These are phyloP conservation scores for Semicossyphus pulcher DNA, from an alignment of 2,113 vertebrate species.

Conservation along the genomic window DNA sequence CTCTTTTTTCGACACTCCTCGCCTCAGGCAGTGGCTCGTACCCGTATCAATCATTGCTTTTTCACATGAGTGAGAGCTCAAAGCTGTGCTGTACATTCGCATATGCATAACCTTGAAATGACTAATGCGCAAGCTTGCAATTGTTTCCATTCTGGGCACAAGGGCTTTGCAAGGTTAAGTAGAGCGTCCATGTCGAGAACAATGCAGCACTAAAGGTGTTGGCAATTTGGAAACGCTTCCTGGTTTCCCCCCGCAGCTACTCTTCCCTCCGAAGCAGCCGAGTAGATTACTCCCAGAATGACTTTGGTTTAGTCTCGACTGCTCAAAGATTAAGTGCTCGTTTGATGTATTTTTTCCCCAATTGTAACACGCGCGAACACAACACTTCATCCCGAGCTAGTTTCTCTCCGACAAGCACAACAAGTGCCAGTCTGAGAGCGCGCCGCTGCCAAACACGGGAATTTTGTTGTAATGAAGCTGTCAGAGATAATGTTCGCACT, in stretches of 20 bases:
- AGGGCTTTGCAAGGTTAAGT: constrained; percentile 42
- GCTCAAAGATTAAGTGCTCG: constrained; percentile 57
- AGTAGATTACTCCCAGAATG: constrained; percentile 46
- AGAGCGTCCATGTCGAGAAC: constrained; percentile 30
- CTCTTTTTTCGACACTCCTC: constrained; percentile 29
- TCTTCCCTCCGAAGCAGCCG: constrained; percentile 6
- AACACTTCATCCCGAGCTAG: constrained; percentile 37
- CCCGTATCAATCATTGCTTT: constrained; percentile 33
- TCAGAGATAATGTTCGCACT: constrained; percentile 55
- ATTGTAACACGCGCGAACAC: constrained; percentile 57
- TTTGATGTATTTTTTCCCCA: constrained; percentile 51
- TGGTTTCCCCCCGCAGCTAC: constrained; percentile 13
- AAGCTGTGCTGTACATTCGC: constrained; percentile 31
- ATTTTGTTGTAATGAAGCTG: constrained; percentile 62
- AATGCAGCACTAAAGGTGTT: constrained; percentile 1
- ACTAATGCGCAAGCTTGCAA: constrained; percentile 21
- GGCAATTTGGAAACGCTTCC: constrained; percentile 28
- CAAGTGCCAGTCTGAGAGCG: constrained; percentile 45
- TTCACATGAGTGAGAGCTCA: constrained; percentile 54
- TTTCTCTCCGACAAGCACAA: constrained; percentile 51
- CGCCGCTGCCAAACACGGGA: constrained; percentile 42
- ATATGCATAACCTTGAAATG: constrained; percentile 36
- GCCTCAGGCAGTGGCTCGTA: constrained; percentile 23
- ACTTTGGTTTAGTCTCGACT: constrained; percentile 37
- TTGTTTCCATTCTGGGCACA: constrained; percentile 16